Conservation (phyloP, 2,797 vertebrate genomes). For the Crocodylus rhombifer region DNA sequence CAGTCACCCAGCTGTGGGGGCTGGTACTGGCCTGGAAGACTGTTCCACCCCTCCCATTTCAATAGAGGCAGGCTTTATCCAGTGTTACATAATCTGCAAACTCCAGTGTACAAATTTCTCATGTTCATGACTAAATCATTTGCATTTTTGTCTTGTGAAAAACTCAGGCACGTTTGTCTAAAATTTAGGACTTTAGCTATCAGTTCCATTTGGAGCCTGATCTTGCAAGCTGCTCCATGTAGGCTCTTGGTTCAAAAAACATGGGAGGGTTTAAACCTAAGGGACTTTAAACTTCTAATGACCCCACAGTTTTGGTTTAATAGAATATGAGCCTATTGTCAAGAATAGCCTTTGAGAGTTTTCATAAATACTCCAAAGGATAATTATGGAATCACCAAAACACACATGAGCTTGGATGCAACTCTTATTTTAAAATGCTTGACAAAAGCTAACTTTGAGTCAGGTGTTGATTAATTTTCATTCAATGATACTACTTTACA, state of each 20-base stretch:
- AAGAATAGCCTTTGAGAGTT: background rate
- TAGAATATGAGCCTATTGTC: background rate
- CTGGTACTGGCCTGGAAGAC: too few species aligned
- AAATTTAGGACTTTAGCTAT: constrained; percentile 4
- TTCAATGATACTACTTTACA: background rate
- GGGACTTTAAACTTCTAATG: background rate
- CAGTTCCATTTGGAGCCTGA: background rate
- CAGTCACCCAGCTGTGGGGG: too few species aligned
- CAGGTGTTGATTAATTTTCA: background rate
- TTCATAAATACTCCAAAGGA: background rate
- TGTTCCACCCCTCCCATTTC: background rate
- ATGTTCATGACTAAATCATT: background rate
- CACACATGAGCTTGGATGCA: background rate
- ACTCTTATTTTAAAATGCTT: background rate
- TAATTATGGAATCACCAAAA: background rate
- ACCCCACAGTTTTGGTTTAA: constrained; percentile 1
- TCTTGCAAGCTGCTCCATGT: constrained; percentile 13
- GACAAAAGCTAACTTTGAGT: background rate
- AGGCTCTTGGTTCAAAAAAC: constrained; percentile 28
- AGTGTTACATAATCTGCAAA: constrained; percentile 5
- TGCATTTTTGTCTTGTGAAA: constrained; percentile 23
- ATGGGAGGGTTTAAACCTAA: constrained; percentile 12
- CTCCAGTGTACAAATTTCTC: background rate
- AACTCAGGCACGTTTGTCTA: constrained; percentile 9
- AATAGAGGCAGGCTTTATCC: background rate